A percentile compares a stretch with the other conserved stretches of the same genome.
Evolutionary conservation across 2,888 invertebrate genomes (phyloP).

Genomic region (Catocala fraxini): DNA sequence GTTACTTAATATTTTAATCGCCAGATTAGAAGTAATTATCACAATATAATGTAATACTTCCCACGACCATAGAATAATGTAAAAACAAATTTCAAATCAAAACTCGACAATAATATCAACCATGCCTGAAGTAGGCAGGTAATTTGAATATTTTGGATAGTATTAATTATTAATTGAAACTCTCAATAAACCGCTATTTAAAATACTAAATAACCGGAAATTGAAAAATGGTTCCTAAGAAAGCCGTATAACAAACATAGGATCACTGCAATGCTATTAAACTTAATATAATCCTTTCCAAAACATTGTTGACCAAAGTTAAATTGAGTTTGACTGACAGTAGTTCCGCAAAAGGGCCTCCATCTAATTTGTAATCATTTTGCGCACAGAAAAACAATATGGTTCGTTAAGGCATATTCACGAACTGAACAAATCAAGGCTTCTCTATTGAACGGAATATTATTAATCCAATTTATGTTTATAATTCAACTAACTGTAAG

Average conservation of each 20-base stretch:
- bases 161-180: too few relatives aligned
- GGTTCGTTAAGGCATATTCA: constrained; percentile 40
- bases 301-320: constrained; percentile 36
- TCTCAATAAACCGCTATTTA: too few relatives aligned
- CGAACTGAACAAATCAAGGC: constrained; percentile 33
- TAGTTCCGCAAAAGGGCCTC: constrained; percentile 34
- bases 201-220: too few relatives aligned
- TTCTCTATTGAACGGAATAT: constrained; percentile 33
- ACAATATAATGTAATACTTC: too few relatives aligned
- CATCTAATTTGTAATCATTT: constrained; percentile 43
- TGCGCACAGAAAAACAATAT: constrained; percentile 44
- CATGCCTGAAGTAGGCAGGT: too few relatives aligned
- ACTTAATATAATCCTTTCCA: constrained; percentile 14
- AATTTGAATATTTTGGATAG: too few relatives aligned
- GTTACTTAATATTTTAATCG: too few relatives aligned
- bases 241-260: too few relatives aligned
- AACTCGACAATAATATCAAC: too few relatives aligned
- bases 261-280: constrained; percentile 1
- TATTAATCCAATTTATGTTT: constrained; percentile 29
- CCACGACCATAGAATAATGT: too few relatives aligned
- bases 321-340: constrained; percentile 39
- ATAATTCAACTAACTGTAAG: constrained; percentile 2
- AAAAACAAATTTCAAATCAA: too few relatives aligned
- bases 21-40: too few relatives aligned
- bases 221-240: neutral